Evolutionary conservation across 1,140 invertebrate species (phyloP).

Genomic region (Pachyrhynchus sulphureomaculatus): DNA sequence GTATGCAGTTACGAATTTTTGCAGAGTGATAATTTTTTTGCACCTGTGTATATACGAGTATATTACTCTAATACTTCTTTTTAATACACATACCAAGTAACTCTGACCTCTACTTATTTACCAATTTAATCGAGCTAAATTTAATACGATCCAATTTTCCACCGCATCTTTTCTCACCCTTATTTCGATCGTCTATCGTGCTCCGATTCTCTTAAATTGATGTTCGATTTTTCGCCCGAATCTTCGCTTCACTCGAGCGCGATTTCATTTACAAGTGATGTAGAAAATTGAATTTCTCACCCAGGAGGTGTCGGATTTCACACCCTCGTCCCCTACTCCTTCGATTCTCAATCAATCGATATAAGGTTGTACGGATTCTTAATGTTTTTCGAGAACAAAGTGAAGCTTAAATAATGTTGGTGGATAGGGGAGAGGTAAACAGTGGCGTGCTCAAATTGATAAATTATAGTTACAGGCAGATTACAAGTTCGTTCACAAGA

Average conservation of each 20-base stretch:
- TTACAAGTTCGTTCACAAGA: not conserved
- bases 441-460: not conserved
- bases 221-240: conserved; percentile 37
- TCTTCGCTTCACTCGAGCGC: conserved; percentile 40
- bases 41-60: too few species aligned
- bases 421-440: not conserved
- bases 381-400: conserved; percentile 13
- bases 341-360: conserved; percentile 44
- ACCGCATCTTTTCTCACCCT: not conserved
- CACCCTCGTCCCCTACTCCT: conserved; percentile 8
- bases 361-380: conserved; percentile 31
- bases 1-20: too few species aligned
- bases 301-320: conserved; percentile 46
- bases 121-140: too few species aligned
- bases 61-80: too few species aligned
- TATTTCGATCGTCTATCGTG: not conserved
- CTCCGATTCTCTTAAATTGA: conserved; percentile 9
- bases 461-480: not conserved
- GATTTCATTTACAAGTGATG: conserved; percentile 53
- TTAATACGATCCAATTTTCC: too few species aligned
- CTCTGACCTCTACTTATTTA: too few species aligned
- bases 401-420: conserved; percentile 11
- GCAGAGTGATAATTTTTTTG: too few species aligned
- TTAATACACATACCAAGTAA: too few species aligned
- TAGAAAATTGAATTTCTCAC: conserved; percentile 52